Evolutionary conservation across 2,797 vertebrate species (phyloP), one percentile per base, ranked within the genome.

Genomic region (Trachops cirrhosus): DNA sequence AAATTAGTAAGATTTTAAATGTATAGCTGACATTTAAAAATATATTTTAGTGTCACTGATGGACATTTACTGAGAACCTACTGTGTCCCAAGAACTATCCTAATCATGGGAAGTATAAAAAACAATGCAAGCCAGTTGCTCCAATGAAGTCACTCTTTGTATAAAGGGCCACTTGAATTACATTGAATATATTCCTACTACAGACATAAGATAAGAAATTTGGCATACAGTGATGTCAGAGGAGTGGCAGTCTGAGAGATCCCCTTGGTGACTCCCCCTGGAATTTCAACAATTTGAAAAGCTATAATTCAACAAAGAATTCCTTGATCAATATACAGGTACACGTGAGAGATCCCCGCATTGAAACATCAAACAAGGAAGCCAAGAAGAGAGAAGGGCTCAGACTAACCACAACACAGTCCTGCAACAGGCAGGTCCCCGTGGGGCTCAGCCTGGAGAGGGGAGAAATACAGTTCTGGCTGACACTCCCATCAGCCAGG

Each of bases 1-100:
- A n/a, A 96, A 93, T 68, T 64, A 82, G 48, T 57, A 93, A 82
- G 2, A 82, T 92, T 73, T 44, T 46, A 95, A 93, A 87, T 82
- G 79, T 15, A 1, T 64, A 90, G 9, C 73, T 92, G 24, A 71
- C 39, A 90, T 85, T 9, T 88, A 93, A 84, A 84, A 82, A 67
- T 26, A 75, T 70, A 88, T 79, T 87, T 92, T 90, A 77, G 14
- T 73, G 39, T 77, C 9, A 84, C 32, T 71, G 54, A 64, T 62
- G 8, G 24, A 62, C 52, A 93, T 46, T 52, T 93, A 77, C 5
- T 68, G 29, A 96, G 37, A 73, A 78, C 26, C 24, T 74, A 79
- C 9, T 71, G 3, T 80, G 29, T 82, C 90, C 48, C 32, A 88
- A 90, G 18, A 67, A 67, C 37, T 88, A 92, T 52, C 48, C 67